phyloP scores from a whole-genome alignment of 2,888 invertebrate species.

The Hyles lineata region DNA sequence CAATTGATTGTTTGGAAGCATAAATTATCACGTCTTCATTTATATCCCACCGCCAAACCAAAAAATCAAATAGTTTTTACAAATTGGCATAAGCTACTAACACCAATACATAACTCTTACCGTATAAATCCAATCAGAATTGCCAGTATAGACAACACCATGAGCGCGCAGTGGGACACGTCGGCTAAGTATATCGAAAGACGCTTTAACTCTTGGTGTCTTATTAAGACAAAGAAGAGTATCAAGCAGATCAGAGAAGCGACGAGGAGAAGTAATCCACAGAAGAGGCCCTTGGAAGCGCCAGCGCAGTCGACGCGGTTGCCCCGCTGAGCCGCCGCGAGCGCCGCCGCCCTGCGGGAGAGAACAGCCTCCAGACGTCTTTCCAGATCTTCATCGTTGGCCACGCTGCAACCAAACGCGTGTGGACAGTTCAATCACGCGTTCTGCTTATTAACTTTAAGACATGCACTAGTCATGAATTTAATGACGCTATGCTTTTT shows the following conservation, averaged over 20 bases:
- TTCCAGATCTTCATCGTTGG: slow-evolving; percentile 92
- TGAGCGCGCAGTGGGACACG: slow-evolving; percentile 94
- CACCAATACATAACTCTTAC: slow-evolving; percentile 74
- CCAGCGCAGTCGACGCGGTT: slow-evolving; percentile 97
- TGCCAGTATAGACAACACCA: slow-evolving; percentile 94
- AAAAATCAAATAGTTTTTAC: background rate
- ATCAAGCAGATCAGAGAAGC: slow-evolving; percentile 96
- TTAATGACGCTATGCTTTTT: background rate
- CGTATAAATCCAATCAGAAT: slow-evolving; percentile 96
- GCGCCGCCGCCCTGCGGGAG: slow-evolving; percentile 93
- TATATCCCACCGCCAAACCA: background rate
- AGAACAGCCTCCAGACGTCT: slow-evolving; percentile 95
- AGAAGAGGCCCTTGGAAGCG: slow-evolving; percentile 96
- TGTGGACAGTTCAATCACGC: slow-evolving; percentile 62
- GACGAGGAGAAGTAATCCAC: slow-evolving; percentile 94
- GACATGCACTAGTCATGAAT: slow-evolving; percentile 1
- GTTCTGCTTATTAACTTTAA: slow-evolving; percentile 29
- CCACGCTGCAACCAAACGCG: slow-evolving; percentile 83
- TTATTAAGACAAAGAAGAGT: slow-evolving; percentile 97
- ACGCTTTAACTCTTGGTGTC: slow-evolving; percentile 92
- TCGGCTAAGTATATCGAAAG: slow-evolving; percentile 96
- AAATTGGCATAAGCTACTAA: slow-evolving; percentile 22
- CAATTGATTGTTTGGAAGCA: background rate
- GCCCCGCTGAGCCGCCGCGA: slow-evolving; percentile 92
- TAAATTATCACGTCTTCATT: background rate